Evolutionary conservation across 2,888 invertebrate species (phyloP), one percentile per base, ranked within the genome.

Genomic region (Scelioninae gen. 1): DNA sequence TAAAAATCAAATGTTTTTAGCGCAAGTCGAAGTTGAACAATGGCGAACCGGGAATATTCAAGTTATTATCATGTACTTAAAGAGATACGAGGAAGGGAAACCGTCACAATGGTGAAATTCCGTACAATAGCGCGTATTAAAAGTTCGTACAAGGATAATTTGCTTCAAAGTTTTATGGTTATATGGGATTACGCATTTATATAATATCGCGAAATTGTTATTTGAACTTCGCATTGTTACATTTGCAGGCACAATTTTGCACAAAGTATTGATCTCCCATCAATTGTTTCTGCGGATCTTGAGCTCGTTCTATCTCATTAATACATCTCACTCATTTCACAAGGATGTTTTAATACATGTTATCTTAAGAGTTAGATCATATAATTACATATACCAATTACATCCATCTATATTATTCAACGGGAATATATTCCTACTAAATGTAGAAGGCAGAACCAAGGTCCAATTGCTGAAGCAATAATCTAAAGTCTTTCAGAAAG

Each of bases 11-110:
- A 77, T 74, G 72, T 77, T 71, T 82, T 82, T 58, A 56, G 55
- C 43, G 23, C 16, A 58, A 65, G 51, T 69, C 40, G 63, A 76
- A 82, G 71, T 71, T 82, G 76, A 76, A 82, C 76, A 82, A 82
- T 71, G 58, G 76, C 43, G 49, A 53, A 60, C 56, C 40, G 9
- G 34, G 69, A 75, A 65, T 63, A 53, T 58, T 81, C 69, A 69
- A 81, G 69, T 76, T 76, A 76, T 76, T 82, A 82, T 76, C 65
- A 60, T 76, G 66, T 76, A 76, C 71, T 76, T 82, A 82, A 82
- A 76, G 69, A 76, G 81, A 76, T 66, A 71, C 71, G 65, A 66
- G 65, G 40, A 74, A 81, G 47, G 69, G 75, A 76, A 81, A 71
- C 71, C 65, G 75, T 47, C 65, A 81, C 71, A 81, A 81, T 76